Evolutionary conservation across 2,113 vertebrate genomes (phyloP).

Genomic region (Ctenomys sociabilis): DNA sequence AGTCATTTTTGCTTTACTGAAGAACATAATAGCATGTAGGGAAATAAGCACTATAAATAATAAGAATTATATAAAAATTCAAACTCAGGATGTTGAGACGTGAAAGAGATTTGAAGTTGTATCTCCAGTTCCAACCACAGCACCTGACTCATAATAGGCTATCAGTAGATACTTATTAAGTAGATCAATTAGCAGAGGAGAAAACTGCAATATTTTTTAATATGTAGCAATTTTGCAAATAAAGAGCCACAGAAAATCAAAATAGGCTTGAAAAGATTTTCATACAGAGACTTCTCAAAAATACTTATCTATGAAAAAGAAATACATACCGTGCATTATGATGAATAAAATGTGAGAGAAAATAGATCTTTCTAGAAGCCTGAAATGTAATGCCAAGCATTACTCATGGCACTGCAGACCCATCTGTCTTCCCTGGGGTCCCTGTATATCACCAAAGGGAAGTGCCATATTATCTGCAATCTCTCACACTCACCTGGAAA

Average conservation of each 20-base stretch:
- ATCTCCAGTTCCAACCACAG: not conserved
- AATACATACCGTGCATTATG: not conserved
- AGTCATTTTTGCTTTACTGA: not conserved
- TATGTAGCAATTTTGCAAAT: not conserved
- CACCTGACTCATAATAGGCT: not conserved
- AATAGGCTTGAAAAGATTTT: not conserved
- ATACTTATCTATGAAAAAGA: not conserved
- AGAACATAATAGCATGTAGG: not conserved
- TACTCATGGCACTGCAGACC: not conserved
- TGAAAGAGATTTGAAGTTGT: not conserved
- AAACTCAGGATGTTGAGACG: not conserved
- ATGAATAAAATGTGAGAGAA: not conserved
- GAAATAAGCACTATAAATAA: not conserved
- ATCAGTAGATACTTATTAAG: not conserved
- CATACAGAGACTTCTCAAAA: not conserved
- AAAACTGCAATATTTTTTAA: not conserved
- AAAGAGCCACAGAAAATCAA: not conserved
- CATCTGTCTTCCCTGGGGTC: not conserved
- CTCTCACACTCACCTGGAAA: not conserved
- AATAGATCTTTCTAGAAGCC: not conserved
- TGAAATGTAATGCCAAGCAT: not conserved
- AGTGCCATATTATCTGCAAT: fast-evolving
- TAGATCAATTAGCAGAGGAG: not conserved
- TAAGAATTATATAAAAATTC: not conserved
- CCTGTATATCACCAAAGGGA: not conserved